Conservation (phyloP, 1,140 invertebrate genomes). For the Geopemphigus sp. region DNA sequence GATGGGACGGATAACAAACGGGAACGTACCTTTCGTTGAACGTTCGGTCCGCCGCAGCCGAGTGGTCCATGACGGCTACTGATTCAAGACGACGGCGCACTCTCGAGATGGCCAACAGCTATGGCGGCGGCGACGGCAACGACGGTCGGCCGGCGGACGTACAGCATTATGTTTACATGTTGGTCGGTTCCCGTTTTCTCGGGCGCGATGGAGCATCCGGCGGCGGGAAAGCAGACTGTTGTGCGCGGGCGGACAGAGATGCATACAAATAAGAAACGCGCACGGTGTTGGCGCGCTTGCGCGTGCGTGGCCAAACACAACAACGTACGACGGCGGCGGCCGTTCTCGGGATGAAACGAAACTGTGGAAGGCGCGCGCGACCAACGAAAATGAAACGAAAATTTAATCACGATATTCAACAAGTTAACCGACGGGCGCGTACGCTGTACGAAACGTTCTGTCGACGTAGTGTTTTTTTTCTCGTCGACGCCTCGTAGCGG, state of each 20-base stretch:
- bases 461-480: too few species aligned
- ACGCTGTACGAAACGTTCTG: too few species aligned
- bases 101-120: constrained; percentile 10
- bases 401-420: too few species aligned
- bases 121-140: background rate
- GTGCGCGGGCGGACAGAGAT: background rate
- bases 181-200: background rate
- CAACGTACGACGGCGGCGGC: too few species aligned
- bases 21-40: constrained; percentile 16
- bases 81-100: constrained; percentile 27
- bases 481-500: too few species aligned
- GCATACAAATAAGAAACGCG: too few species aligned
- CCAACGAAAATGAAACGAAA: too few species aligned
- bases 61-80: constrained; percentile 13
- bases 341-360: too few species aligned
- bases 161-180: background rate
- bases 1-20: background rate
- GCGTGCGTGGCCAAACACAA: too few species aligned
- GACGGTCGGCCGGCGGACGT: background rate
- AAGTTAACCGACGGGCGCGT: too few species aligned
- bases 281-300: too few species aligned
- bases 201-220: constrained; percentile 5
- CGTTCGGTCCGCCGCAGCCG: constrained; percentile 8
- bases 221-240: constrained; percentile 13
- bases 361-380: too few species aligned